Conservation (phyloP, 2,113 vertebrate genomes). For the Pholis gunnellus region DNA sequence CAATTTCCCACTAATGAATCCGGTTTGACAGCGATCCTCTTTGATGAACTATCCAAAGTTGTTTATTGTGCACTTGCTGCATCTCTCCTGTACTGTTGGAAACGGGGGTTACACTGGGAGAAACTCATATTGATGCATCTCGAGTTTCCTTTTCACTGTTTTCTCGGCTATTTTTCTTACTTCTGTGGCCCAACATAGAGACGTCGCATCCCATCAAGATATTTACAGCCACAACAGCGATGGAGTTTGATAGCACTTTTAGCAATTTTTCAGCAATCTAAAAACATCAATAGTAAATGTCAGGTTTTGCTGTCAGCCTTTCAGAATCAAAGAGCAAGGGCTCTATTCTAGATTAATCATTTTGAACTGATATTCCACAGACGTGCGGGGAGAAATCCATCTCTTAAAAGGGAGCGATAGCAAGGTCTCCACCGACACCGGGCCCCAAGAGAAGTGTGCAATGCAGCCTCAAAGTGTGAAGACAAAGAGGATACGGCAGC, state of each 20-base stretch:
- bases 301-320: slow-evolving; percentile 36
- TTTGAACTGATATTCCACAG: slow-evolving; percentile 33
- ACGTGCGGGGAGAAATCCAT: slow-evolving; percentile 52
- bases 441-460: slow-evolving; percentile 17
- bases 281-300: slow-evolving; percentile 46
- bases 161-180: not conserved
- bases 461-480: not conserved
- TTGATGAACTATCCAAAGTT: slow-evolving; percentile 59
- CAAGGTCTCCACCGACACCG: slow-evolving; percentile 18
- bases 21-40: slow-evolving; percentile 28
- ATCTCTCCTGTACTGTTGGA: slow-evolving; percentile 7
- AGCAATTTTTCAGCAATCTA: slow-evolving; percentile 25
- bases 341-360: slow-evolving; percentile 45
- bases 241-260: slow-evolving; percentile 10
- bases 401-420: slow-evolving; percentile 29
- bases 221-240: not conserved
- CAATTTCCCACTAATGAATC: slow-evolving; percentile 73
- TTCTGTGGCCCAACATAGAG: slow-evolving; percentile 10
- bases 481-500: not conserved
- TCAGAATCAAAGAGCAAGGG: slow-evolving; percentile 26
- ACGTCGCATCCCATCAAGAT: slow-evolving; percentile 32
- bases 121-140: slow-evolving; percentile 24
- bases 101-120: not conserved
- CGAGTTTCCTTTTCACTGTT: not conserved
- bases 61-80: slow-evolving; percentile 46